phyloP scores from a whole-genome alignment of 2,113 vertebrate genomes.

The Pandion haliaetus region DNA sequence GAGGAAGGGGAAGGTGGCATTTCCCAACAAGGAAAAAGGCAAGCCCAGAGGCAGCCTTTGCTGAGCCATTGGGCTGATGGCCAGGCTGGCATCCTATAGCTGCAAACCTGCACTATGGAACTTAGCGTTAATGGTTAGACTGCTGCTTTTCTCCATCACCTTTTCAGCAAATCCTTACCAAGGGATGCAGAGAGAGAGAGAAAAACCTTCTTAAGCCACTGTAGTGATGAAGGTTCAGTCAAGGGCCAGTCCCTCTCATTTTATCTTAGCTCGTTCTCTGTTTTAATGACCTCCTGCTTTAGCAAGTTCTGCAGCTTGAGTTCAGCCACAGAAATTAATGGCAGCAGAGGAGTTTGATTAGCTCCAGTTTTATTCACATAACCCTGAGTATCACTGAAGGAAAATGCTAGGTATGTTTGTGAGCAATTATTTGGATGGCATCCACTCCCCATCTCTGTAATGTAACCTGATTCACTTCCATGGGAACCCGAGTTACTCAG shows the following conservation, averaged over 20 bases:
- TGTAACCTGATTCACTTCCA: background rate
- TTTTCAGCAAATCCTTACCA: background rate
- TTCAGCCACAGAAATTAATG: background rate
- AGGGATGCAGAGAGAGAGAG: background rate
- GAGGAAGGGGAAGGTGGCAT: background rate
- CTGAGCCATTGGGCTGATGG: background rate
- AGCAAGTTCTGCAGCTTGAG: background rate
- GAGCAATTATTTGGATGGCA: background rate
- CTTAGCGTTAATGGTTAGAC: background rate
- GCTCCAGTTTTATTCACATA: background rate
- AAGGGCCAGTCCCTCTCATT: background rate
- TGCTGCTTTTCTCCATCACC: background rate
- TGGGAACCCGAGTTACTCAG: accelerated
- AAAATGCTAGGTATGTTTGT: background rate
- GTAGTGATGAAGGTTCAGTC: background rate
- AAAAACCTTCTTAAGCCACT: background rate
- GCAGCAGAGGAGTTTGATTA: background rate
- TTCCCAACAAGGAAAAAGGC: too few relatives aligned
- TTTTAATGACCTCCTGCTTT: background rate
- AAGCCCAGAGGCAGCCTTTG: background rate
- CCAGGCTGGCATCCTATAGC: background rate
- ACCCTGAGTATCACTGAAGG: background rate
- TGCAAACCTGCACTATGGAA: background rate
- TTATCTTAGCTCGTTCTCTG: background rate
- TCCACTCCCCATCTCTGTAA: background rate